Base-by-base conservation (phyloP, 1,140 invertebrate genomes). In the Drosophila bocqueti region DNA sequence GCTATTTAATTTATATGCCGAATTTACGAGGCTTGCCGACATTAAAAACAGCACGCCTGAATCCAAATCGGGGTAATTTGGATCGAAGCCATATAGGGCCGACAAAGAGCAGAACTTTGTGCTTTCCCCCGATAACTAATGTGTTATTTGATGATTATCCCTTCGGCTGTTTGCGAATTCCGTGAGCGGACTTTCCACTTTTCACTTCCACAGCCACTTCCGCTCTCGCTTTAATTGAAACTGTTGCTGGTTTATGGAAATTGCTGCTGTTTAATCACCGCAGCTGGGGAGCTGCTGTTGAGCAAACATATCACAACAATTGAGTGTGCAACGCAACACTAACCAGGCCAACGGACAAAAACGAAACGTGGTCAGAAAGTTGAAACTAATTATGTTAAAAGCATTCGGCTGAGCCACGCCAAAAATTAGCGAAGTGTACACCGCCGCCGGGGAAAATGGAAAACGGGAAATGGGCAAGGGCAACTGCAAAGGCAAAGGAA, bases 301-400 rank as follows among this genome's bases (percentile, higher is more conserved):
- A 36, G 61, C 74, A 49, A 76, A 76, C 75, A 77, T 60, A 52
- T 59, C 58, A 72, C 76, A 79, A 72, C 54, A 69, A 89, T 81
- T 72, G 69, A 67, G 55, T 64, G 63, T 79, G 87, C 75, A 81
- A 85, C 81, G 85, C 78, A 84, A 89, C 85, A 90, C 81, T 89
- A 89, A 90, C 85, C 85, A 74, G 71, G 46, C 71, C 85, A 90
- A 84, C 85, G 79, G 68, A 85, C 78, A 89, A 90, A 90, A 90
- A 82, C 85, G 81, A 80, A 90, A 89, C 85, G 85, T 90, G 85
- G 85, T 90, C 85, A 82, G 85, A 76, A 74, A 90, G 85, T 85
- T 89, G 61, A 89, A 89, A 79, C 85, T 89, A 89, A 90, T 90
- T 90, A 90, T 82, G 85, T 85, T 90, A 90, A 90, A 90, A 90